Conservation (phyloP, 2,797 vertebrate species). For the Bryconaethiops microstoma region DNA sequence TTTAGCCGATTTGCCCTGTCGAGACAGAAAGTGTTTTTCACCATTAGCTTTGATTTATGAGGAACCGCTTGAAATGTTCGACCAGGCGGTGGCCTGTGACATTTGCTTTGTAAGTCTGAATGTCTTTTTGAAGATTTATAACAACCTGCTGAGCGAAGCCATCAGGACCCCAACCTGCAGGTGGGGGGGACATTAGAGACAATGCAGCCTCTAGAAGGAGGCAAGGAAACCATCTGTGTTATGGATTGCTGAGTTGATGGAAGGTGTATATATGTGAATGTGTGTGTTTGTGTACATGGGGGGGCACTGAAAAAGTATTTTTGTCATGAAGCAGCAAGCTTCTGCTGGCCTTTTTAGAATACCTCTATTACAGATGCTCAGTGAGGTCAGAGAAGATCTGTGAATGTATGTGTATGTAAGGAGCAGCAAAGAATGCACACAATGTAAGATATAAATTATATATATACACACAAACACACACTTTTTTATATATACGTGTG, state of each 20-base stretch:
- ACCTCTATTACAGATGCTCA: neutral
- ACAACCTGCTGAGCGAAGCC: conserved; percentile 32
- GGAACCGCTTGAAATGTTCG: conserved; percentile 23
- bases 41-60: conserved; percentile 48
- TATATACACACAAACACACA: too few species aligned
- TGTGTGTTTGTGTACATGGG: conserved; percentile 2
- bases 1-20: neutral
- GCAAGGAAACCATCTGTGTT: conserved; percentile 42
- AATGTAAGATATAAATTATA: too few species aligned
- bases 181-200: conserved; percentile 44
- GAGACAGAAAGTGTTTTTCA: conserved; percentile 46
- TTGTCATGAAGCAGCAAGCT: neutral
- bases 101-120: conserved; percentile 52
- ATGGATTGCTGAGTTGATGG: neutral
- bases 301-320: neutral
- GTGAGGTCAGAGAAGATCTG: neutral
- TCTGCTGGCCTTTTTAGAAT: conserved; percentile 2
- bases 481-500: too few species aligned
- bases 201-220: conserved; percentile 35
- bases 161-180: conserved; percentile 10
- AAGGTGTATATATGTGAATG: conserved; percentile 12
- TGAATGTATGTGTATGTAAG: neutral
- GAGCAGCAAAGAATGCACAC: too few species aligned
- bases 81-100: conserved; percentile 41
- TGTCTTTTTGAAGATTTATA: conserved; percentile 54